A percentile compares a stretch with the other conserved stretches of the same genome.
Conservation (phyloP, 1,140 invertebrate species). For the Kradibia gibbosae region DNA sequence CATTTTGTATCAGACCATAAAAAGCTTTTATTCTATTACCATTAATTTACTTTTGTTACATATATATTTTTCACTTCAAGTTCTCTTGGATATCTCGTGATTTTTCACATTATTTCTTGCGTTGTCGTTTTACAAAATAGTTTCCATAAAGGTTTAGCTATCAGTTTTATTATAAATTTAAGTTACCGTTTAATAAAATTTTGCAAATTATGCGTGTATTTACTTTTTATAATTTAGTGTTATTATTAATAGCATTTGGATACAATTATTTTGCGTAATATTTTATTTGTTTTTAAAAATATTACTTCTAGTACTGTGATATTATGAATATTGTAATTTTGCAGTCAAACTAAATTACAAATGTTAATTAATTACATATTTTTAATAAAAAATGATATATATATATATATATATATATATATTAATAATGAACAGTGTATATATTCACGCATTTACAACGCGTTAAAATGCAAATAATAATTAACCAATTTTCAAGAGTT, state of each 20-base stretch:
- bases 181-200: neutral
- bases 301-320: neutral
- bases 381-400: too few species aligned
- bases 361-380: too few species aligned
- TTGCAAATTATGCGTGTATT: neutral
- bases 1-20: conserved; percentile 37
- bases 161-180: neutral
- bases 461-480: neutral
- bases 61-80: conserved; percentile 41
- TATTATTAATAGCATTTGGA: neutral
- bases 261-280: neutral
- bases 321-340: too few species aligned
- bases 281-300: neutral
- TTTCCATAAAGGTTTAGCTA: conserved; percentile 19
- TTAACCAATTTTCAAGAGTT: neutral
- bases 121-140: conserved; percentile 49
- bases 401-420: too few species aligned
- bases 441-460: too few species aligned
- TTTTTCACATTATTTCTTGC: conserved; percentile 43
- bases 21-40: conserved; percentile 43
- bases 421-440: too few species aligned
- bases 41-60: conserved; percentile 30
- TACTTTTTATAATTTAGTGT: neutral
- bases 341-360: neutral
- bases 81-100: conserved; percentile 40